Percentiles rank a stretch among this genome's conserved stretches.
Conservation (phyloP, 1,140 invertebrate species). For the Tetramorium alpestre region DNA sequence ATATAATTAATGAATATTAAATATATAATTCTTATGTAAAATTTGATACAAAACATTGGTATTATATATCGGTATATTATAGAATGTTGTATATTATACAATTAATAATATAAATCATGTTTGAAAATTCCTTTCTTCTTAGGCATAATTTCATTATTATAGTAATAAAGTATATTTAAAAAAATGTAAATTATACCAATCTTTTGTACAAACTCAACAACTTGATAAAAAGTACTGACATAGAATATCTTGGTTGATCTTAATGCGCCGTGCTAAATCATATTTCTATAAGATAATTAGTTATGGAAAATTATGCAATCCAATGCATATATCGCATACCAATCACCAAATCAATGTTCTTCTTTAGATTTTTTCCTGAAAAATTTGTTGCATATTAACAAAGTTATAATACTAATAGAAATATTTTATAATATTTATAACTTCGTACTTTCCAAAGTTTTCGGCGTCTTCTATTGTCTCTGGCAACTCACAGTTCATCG, state of each 20-base stretch:
- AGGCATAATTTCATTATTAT: not conserved
- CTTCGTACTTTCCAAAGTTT: slow-evolving; percentile 84
- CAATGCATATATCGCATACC: not conserved
- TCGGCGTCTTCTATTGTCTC: slow-evolving; percentile 88
- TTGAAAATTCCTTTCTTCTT: slow-evolving; percentile 9
- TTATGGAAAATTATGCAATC: not conserved
- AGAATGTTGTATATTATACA: not conserved
- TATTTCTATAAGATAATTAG: not conserved
- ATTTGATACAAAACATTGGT: slow-evolving; percentile 10
- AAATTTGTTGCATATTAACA: slow-evolving; percentile 20
- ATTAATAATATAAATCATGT: not conserved
- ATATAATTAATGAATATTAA: slow-evolving; percentile 12
- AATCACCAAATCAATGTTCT: not conserved
- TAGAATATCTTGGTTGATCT: not conserved
- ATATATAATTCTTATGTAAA: slow-evolving; percentile 54
- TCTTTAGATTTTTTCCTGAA: slow-evolving; percentile 38
- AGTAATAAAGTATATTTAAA: slow-evolving; percentile 16
- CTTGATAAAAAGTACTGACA: not conserved
- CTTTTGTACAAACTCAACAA: not conserved
- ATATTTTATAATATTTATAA: slow-evolving; percentile 13
- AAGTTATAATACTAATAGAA: not conserved
- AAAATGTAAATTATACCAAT: slow-evolving; percentile 14
- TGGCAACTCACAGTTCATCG: slow-evolving; percentile 86
- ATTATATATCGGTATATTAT: not conserved
- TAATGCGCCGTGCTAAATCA: not conserved